These are phyloP conservation scores for Dendrolimus kikuchii DNA, from an alignment of 1,140 invertebrate genomes.

Conservation along the genomic window DNA sequence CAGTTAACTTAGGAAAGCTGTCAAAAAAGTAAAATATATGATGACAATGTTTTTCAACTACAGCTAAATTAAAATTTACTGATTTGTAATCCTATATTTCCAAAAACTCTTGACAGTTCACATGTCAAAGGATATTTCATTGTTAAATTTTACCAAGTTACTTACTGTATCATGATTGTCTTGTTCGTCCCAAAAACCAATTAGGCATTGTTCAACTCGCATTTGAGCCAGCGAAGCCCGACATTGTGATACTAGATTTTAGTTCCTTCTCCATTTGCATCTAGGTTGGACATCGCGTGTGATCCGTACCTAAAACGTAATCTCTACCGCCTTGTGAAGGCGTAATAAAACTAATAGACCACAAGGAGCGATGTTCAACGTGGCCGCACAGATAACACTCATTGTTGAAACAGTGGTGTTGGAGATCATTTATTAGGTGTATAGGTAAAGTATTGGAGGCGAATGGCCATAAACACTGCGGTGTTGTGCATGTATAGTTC, in stretches of 20 bases:
- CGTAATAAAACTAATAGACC: slow-evolving; percentile 13
- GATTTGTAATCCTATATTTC: no score
- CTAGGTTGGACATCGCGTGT: slow-evolving; percentile 35
- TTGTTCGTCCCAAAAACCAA: background rate
- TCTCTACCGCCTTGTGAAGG: slow-evolving; percentile 24
- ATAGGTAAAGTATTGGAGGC: slow-evolving; percentile 60
- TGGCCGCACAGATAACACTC: slow-evolving; percentile 28
- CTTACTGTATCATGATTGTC: no score
- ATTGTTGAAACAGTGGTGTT: slow-evolving; percentile 48
- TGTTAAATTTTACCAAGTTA: no score
- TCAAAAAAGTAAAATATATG: no score
- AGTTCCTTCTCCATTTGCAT: slow-evolving; percentile 57
- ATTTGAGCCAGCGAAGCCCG: slow-evolving; percentile 52
- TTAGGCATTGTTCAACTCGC: slow-evolving; percentile 42
- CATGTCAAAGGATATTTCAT: no score
- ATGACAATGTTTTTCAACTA: no score
- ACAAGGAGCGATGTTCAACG: slow-evolving; percentile 30
- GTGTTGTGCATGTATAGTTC: slow-evolving; percentile 69
- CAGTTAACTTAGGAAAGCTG: no score
- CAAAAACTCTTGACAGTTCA: no score
- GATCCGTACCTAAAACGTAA: slow-evolving; percentile 18
- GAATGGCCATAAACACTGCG: slow-evolving; percentile 56
- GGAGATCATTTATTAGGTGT: slow-evolving; percentile 60
- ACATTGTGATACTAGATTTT: slow-evolving; percentile 72
- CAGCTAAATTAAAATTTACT: no score